Base-by-base conservation (phyloP, 2,797 vertebrate species). In the Thripadectes ignobilis region DNA sequence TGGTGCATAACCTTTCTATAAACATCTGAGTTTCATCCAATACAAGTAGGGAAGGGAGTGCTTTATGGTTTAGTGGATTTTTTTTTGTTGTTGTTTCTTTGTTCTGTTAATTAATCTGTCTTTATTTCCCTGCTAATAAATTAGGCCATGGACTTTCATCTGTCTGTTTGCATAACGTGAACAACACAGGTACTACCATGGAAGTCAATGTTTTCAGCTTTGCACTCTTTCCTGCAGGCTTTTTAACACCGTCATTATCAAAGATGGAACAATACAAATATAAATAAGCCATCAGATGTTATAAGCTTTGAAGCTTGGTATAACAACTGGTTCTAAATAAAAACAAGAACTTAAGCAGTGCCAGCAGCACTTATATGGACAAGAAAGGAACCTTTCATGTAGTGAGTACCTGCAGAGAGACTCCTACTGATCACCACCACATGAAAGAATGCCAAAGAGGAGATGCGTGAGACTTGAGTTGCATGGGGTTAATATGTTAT, bases 341-440 rank as follows among this genome's bases (percentile, higher is more conserved):
- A 94, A 93, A 39, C 49, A 76, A 57, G 80, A 58, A 63, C 49
- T 68, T 88, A 43, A 91, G 36, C 91, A 58, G 12, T 54, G 76
- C 26, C 67, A 91, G 49, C 86, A 89, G 77, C 79, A 80, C 39
- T 68, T 86, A 39, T 0, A 49, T 14, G 61, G 68, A 80, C 72
- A 88, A 95, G 68, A 97, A 96, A 97, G 82, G n/a, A 93, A 94
- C 39, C 84, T 96, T 96, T 97, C 77, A 96, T 93, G 94, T 90
- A 21, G 41, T 3, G 46, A 83, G 36, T 27, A 39, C 52, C 89
- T 90, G 14, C 74, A 88, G 71, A 93, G 87, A 72, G 54, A 4
- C 57, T 94, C 36, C 73, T 65, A 2, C 81, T 71, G 90, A 93
- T 93, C 77, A 61, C 22, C 52, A 39, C 57, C 72, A 93, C 92